A percentile compares a stretch with the other conserved stretches of the same genome.
phyloP scores from a whole-genome alignment of 2,888 invertebrate genomes.

The Rhorus exstirpatorius region DNA sequence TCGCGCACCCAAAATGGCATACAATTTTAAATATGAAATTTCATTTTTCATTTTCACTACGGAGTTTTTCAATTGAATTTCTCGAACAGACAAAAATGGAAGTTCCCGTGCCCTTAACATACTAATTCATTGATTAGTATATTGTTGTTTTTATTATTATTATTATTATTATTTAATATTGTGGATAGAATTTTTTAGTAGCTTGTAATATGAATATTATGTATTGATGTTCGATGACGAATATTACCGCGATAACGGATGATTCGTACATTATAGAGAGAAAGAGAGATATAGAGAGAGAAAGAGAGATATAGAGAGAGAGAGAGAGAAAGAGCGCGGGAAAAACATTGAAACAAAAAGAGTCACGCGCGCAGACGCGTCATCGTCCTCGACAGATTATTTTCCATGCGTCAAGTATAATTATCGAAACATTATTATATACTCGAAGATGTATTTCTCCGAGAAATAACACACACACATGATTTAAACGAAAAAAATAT shows the following conservation, averaged over 20 bases:
- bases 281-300: not conserved
- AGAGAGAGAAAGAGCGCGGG: constrained; percentile 29
- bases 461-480: not conserved
- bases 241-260: constrained; percentile 39
- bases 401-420: constrained; percentile 31
- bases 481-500: not conserved
- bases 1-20: no score
- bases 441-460: not conserved
- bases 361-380: constrained; percentile 47
- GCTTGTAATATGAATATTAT: not conserved
- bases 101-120: no score
- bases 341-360: constrained; percentile 9
- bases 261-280: constrained; percentile 12
- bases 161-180: not conserved
- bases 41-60: no score
- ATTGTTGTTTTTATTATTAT: no score
- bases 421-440: constrained; percentile 8
- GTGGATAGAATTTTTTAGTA: not conserved
- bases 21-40: no score
- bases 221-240: constrained; percentile 29
- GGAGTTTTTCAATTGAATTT: no score
- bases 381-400: constrained; percentile 63
- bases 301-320: not conserved
- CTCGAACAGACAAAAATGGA: no score
- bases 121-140: no score